These are phyloP conservation scores for Hymenopus coronatus DNA, from an alignment of 2,888 invertebrate genomes.

Conservation along the genomic window DNA sequence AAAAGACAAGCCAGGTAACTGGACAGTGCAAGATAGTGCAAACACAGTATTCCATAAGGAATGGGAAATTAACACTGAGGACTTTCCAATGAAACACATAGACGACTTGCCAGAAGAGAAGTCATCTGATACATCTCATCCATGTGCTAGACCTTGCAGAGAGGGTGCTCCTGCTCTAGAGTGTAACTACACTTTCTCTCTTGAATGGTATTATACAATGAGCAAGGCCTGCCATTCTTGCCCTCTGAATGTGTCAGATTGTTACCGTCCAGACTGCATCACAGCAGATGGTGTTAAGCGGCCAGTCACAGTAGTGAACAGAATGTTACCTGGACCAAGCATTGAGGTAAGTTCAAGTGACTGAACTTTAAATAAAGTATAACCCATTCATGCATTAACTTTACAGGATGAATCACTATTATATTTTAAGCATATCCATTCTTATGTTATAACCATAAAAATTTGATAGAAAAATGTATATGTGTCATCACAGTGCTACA, in stretches of 20 bases:
- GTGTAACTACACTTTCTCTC: constrained; percentile 68
- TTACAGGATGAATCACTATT: too few relatives aligned
- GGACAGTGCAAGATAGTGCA: not conserved
- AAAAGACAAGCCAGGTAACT: not conserved
- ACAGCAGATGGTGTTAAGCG: constrained; percentile 77
- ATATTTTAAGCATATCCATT: too few relatives aligned
- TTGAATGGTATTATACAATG: constrained; percentile 82
- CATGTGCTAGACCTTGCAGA: constrained; percentile 66
- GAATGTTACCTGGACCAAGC: constrained; percentile 82
- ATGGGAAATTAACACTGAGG: not conserved
- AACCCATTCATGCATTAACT: too few relatives aligned
- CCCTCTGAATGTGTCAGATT: constrained; percentile 71
- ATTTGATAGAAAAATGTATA: too few relatives aligned
- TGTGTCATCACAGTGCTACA: too few relatives aligned
- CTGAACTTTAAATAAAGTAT: too few relatives aligned
- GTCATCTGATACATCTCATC: constrained; percentile 43
- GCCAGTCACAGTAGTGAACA: constrained; percentile 74
- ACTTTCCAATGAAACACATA: not conserved
- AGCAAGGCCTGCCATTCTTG: constrained; percentile 87
- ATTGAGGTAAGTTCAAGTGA: constrained; percentile 61
- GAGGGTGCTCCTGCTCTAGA: constrained; percentile 59
- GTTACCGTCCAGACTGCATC: constrained; percentile 75
- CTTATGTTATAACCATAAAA: too few relatives aligned
- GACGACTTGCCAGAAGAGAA: not conserved
- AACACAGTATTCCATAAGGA: not conserved